Percentiles rank a stretch among this genome's conserved stretches.
Evolutionary conservation across 2,888 invertebrate genomes (phyloP).

Genomic region (Heteromurus nitidus): DNA sequence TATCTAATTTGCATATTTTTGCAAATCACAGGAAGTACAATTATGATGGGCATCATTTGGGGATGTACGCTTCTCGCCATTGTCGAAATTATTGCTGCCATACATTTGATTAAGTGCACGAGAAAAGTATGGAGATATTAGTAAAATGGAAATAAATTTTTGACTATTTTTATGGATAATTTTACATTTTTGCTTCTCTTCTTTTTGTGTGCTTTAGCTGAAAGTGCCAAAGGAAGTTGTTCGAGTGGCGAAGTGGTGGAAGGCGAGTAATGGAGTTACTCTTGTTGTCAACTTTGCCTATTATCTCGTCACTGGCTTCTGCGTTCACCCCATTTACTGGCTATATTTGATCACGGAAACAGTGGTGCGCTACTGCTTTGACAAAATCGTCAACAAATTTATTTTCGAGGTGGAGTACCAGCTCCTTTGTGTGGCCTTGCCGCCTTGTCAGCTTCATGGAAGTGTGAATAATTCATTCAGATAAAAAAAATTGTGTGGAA

Average conservation of each 20-base stretch:
- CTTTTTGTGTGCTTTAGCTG: not conserved
- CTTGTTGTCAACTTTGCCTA: not conserved
- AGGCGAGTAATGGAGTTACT: not conserved
- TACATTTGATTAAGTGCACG: not conserved
- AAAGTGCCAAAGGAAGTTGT: not conserved
- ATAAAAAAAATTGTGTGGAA: no score
- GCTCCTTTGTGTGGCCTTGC: no score
- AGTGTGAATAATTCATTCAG: no score
- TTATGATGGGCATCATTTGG: constrained; percentile 1
- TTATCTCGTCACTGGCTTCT: constrained; percentile 9
- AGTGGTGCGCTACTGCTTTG: not conserved
- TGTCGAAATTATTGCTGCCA: not conserved
- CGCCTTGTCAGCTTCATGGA: no score
- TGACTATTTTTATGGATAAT: not conserved
- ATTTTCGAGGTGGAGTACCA: constrained; percentile 4
- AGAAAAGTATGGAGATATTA: not conserved
- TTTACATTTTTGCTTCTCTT: not conserved
- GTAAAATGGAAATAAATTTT: not conserved
- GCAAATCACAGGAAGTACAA: not conserved
- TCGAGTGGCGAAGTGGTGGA: not conserved
- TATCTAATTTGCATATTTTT: no score
- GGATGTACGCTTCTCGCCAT: not conserved
- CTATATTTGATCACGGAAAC: not conserved
- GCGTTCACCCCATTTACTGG: not conserved
- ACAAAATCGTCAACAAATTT: not conserved